These are phyloP conservation scores for Drosophila colorata DNA, from an alignment of 2,888 invertebrate genomes.

Conservation along the genomic window DNA sequence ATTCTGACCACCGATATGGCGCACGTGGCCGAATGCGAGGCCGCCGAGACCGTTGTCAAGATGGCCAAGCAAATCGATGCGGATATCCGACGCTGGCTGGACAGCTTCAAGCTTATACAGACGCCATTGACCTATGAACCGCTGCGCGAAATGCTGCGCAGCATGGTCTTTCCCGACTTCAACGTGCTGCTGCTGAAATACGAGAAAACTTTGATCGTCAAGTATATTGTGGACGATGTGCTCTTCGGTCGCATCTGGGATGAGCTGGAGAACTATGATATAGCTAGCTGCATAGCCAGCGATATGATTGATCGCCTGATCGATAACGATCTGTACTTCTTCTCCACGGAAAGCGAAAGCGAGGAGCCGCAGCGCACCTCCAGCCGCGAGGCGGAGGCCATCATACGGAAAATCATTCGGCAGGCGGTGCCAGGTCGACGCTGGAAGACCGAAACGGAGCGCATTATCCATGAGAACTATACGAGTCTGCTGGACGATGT, in stretches of 20 bases:
- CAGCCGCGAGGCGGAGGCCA: conserved; percentile 66
- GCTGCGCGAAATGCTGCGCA: conserved; percentile 59
- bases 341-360: conserved; percentile 69
- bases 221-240: conserved; percentile 82
- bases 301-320: conserved; percentile 76
- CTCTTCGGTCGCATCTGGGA: conserved; percentile 85
- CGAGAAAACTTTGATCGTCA: conserved; percentile 57
- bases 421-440: conserved; percentile 75
- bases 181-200: conserved; percentile 34
- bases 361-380: conserved; percentile 34
- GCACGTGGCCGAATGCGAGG: conserved; percentile 87
- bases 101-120: conserved; percentile 67
- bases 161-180: conserved; percentile 66
- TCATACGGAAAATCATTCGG: conserved; percentile 78
- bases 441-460: conserved; percentile 73
- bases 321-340: conserved; percentile 72
- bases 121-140: conserved; percentile 68
- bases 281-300: conserved; percentile 51
- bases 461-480: conserved; percentile 66
- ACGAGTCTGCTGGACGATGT: conserved; percentile 70
- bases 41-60: conserved; percentile 86
- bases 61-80: conserved; percentile 87
- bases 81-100: conserved; percentile 81
- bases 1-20: conserved; percentile 88
- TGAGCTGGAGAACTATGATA: conserved; percentile 76